Percentiles rank a stretch among this genome's conserved stretches.
phyloP scores from a whole-genome alignment of 2,797 vertebrate genomes.

The Taeniopygia guttata region DNA sequence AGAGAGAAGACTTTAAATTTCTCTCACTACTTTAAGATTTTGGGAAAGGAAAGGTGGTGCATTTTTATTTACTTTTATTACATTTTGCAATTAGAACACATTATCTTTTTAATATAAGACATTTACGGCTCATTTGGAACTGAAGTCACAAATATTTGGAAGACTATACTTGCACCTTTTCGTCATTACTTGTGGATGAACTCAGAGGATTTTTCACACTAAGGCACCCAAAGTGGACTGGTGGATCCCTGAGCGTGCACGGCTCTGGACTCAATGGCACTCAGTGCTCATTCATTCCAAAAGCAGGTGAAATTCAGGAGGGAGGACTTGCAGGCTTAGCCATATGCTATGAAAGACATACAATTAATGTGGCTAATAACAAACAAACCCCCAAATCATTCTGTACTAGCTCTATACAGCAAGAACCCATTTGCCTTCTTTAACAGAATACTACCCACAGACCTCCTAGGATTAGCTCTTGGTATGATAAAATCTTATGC shows the following conservation, averaged over 20 bases:
- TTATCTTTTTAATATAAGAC: background rate
- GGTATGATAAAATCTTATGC: background rate
- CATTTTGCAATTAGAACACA: background rate
- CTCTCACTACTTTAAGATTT: background rate
- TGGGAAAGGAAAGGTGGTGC: background rate
- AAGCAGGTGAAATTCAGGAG: background rate
- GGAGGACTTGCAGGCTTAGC: background rate
- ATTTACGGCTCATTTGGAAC: background rate
- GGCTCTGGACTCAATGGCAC: background rate
- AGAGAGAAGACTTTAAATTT: background rate
- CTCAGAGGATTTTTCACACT: rapidly evolving
- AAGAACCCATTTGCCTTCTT: background rate
- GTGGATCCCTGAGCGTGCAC: rapidly evolving
- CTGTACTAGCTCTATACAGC: background rate
- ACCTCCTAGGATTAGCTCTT: background rate
- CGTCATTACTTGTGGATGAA: background rate
- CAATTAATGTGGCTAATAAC: background rate
- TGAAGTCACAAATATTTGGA: background rate
- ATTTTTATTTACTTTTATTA: background rate
- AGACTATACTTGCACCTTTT: background rate
- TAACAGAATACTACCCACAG: background rate
- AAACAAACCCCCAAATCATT: background rate
- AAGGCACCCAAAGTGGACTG: background rate
- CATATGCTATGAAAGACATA: background rate
- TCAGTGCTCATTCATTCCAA: background rate